Percentiles rank a stretch among this genome's conserved stretches.
Evolutionary conservation across 2,888 invertebrate species (phyloP).

Genomic region (Epirrita christyi): DNA sequence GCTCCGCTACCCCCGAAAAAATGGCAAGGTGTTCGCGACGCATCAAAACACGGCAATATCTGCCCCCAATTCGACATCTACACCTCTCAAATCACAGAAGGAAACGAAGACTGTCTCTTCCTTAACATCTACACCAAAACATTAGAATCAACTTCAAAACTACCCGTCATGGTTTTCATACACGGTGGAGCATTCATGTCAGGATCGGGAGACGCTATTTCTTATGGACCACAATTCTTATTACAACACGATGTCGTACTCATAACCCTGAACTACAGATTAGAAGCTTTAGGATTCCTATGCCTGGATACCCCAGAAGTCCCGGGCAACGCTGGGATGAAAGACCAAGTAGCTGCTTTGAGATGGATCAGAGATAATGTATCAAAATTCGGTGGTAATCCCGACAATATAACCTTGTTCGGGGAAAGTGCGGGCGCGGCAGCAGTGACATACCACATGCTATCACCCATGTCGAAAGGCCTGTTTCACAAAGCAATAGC

Average conservation of each 20-base stretch:
- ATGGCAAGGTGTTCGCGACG: constrained; percentile 54
- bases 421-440: constrained; percentile 74
- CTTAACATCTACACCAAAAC: constrained; percentile 59
- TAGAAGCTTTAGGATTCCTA: constrained; percentile 67
- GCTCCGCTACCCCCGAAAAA: constrained; percentile 52
- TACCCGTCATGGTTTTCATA: constrained; percentile 61
- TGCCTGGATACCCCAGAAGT: constrained; percentile 70
- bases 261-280: constrained; percentile 64
- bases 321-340: constrained; percentile 72
- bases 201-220: constrained; percentile 52
- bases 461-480: constrained; percentile 38
- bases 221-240: constrained; percentile 59
- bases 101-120: constrained; percentile 59
- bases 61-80: constrained; percentile 53
- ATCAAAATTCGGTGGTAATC: constrained; percentile 73
- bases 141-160: constrained; percentile 34
- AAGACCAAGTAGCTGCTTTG: constrained; percentile 72
- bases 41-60: constrained; percentile 47
- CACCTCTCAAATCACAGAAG: constrained; percentile 37
- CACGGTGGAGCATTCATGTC: constrained; percentile 58
- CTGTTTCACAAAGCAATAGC: constrained; percentile 67
- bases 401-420: constrained; percentile 69
- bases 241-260: constrained; percentile 53
- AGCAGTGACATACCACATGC: constrained; percentile 39
- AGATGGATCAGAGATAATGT: constrained; percentile 73